phyloP scores from a whole-genome alignment of 2,888 invertebrate species.

The Acleris laterana region DNA sequence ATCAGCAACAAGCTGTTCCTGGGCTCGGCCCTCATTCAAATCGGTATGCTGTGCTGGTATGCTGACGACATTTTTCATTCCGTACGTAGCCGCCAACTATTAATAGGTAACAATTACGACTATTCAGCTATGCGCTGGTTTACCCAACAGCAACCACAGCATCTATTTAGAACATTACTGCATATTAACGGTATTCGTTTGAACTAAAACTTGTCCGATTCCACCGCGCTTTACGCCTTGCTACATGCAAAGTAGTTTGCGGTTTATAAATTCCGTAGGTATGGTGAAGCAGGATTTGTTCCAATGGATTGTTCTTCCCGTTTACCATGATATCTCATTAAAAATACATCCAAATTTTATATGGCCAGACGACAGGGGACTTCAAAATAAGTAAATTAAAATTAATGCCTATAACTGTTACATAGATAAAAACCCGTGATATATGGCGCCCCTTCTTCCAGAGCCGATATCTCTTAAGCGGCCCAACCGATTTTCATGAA shows the following conservation, averaged over 20 bases:
- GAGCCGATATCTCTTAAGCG: no score
- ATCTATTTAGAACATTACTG: not conserved
- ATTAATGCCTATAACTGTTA: no score
- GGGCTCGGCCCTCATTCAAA: constrained; percentile 71
- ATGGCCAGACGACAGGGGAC: no score
- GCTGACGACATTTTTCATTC: constrained; percentile 76
- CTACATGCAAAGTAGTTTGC: not conserved
- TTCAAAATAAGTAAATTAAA: no score
- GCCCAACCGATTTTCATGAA: no score
- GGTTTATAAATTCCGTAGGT: not conserved
- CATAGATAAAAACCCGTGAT: no score
- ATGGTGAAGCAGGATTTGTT: no score
- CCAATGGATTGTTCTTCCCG: no score
- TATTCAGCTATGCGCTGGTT: not conserved
- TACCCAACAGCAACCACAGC: not conserved
- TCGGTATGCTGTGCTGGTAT: constrained; percentile 77
- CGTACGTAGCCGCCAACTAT: constrained; percentile 51
- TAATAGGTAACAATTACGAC: not conserved
- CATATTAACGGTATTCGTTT: constrained; percentile 7
- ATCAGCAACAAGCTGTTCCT: constrained; percentile 74
- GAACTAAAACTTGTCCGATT: not conserved
- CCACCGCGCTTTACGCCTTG: not conserved
- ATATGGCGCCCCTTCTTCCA: no score
- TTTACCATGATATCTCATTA: no score
- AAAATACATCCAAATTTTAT: no score